Evolutionary conservation across 1,140 invertebrate genomes (phyloP), one percentile per base, ranked within the genome.

Genomic region (Hydropsyche tenuis): DNA sequence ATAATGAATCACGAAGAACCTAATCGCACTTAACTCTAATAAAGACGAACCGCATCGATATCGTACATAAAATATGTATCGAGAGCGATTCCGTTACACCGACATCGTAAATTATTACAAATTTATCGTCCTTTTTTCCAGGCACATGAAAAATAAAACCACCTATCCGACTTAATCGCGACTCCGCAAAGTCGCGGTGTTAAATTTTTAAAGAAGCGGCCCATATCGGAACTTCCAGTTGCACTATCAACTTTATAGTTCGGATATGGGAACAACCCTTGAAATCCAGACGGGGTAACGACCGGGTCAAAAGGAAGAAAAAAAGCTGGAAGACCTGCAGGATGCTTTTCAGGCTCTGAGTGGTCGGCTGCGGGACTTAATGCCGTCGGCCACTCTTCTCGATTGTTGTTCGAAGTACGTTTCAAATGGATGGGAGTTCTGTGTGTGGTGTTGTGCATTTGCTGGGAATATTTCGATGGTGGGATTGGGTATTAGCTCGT

Each of bases 211-310:
- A 68, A 48, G 65, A 45, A 37, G 20, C n/a, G 63, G 65, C 27
- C 48, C 43, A 48, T 68, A 48, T 68, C 45, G 45, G 43, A 23
- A 5, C 65, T 22, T 18, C 43, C 23, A 48, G 18, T 43, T 48
- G 65, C 37, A 68, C 65, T 68, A 68, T 68, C 45, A 68, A 68
- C 65, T 68, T 68, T 68, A 48, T 48, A 68, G 65, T 22, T 20
- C 14, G 37, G 65, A 48, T 43, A 43, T 14, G 14, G 11, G 5
- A 22, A n/a, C 18, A 60, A 60, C 56, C 56, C 56, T 12, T 3
- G 23, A 60, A 25, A 37, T 4, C 30, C 23, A 23, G 25, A 20
- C 56, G n/a, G 14, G 22, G 9, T 60, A 60, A 60, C 56, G 23
- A 60, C 22, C 18, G 14, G 23, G 56, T 4, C 22, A 60, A 60